phyloP scores from a whole-genome alignment of 2,113 vertebrate species.

The Chlorodrepanis virens region DNA sequence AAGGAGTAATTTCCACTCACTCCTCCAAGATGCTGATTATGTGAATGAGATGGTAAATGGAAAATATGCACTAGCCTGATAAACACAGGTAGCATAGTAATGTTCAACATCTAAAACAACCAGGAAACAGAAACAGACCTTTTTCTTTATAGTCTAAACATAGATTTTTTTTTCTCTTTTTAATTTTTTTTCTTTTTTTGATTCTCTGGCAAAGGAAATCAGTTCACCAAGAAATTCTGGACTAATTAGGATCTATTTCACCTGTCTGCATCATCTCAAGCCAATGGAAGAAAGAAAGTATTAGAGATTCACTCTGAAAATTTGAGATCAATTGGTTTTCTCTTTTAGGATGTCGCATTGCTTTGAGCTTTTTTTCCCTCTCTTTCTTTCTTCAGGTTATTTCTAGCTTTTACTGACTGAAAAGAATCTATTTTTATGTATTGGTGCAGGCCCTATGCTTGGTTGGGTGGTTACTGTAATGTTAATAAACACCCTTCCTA shows the following conservation, averaged over 20 bases:
- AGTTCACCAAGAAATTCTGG: neutral
- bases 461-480: neutral
- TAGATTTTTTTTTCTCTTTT: neutral
- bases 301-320: neutral
- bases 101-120: neutral
- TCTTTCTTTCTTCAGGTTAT: neutral
- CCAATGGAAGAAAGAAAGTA: neutral
- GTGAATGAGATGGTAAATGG: neutral
- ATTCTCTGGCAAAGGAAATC: neutral
- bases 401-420: neutral
- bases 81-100: neutral
- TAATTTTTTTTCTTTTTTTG: neutral
- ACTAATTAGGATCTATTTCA: neutral
- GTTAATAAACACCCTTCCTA: neutral
- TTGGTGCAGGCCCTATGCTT: neutral
- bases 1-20: neutral
- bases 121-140: neutral
- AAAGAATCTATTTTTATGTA: neutral
- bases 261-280: neutral
- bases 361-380: neutral
- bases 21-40: neutral
- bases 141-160: neutral
- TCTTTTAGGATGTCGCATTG: neutral
- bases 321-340: neutral
- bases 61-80: neutral